Base-by-base conservation (phyloP, 2,888 invertebrate species). In the Scaptomyza polygonia region DNA sequence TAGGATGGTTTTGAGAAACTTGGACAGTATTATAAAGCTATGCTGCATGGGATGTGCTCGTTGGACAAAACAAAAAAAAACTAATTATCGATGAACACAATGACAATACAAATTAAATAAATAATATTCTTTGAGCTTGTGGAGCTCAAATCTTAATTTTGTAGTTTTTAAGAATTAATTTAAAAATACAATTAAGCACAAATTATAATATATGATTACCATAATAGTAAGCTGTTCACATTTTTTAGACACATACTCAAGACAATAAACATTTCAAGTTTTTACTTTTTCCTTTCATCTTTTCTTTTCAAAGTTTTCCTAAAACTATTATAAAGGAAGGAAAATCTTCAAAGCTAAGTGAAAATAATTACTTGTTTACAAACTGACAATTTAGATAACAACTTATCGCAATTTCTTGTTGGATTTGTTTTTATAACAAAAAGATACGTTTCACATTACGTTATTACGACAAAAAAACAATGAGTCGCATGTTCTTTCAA, bases 101-200 rank as follows among this genome's bases (percentile, higher is more conserved):
- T 58, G 48, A 49, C n/a, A 9, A 30, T 30, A 18, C 16, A 68
- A 49, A 65, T 65, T 53, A 21, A 25, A 7, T 42, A 9, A 5
- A 25, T 32, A 2, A 25, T 12, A 32, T 12, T 45, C 12, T 43
- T 32, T 11, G n/a, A n/a, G 34, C 14, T 58, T 30, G 27, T 30
- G 34, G 21, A 56, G 43, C 36, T 47, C 25, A 44, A 61, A 65
- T 59, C 80, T 79, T 86, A 83, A 88, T 64, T 74, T 72, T 56
- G 80, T 88, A 61, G 54, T 83, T 86, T 88, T 84, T 83, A 86
- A 88, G 87, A 84, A 77, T 86, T 76, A 88, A 79, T 88, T 86
- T 88, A 83, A 79, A 83, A 88, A 88, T 83, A 88, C 86, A 83
- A 88, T 88, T 80, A 86, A 83, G 86, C 66, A 67, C 39, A 39